Evolutionary conservation across 2,113 vertebrate species (phyloP), one percentile per base, ranked within the genome.

Genomic region (Platichthys flesus): DNA sequence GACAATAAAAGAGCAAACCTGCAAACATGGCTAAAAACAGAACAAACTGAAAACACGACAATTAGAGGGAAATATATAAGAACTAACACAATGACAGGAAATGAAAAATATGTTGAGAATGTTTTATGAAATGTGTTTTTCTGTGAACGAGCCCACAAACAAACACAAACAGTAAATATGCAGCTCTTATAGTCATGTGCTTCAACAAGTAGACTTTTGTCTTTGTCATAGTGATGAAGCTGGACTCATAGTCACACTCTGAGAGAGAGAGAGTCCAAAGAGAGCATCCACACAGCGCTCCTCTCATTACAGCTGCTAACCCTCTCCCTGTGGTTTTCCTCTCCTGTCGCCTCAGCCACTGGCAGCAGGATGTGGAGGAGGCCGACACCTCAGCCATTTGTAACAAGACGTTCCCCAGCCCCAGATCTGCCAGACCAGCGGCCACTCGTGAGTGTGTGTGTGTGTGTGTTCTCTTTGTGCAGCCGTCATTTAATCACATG

Each of bases 341-440:
- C 69, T 52, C 45, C 70, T 67, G 76, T 61, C 76, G 75, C 87
- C 52, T 64, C 90, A 97, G 96, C 83, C 90, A 92, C 8, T 98
- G 97, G 97, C 91, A 94, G 3, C 97, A 98, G 94, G 97, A 98
- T 62, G 92, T 98, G 0, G 95, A 97, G 83, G 89, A 90, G 0
- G 95, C 94, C 0, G 91, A 95, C 69, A 95, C 96, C 0, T 81
- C 90, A 59, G 81, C 89, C 0, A 91, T 92, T 82, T 93, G 84
- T 67, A 95, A 94, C 10, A 10, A 20, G 51, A 94, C 94, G 2
- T 67, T 72, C 3, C 51, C 85, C 28, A 90, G 42, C 18, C 26
- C 83, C 31, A 92, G 83, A 52, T 3, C 86, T 68, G n/a, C 70
- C 18, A 75, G 58, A 55, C 56, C 91, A 13, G 45, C 81, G 61